Conservation (phyloP, 2,888 invertebrate genomes). For the Platycheirus albimanus region DNA sequence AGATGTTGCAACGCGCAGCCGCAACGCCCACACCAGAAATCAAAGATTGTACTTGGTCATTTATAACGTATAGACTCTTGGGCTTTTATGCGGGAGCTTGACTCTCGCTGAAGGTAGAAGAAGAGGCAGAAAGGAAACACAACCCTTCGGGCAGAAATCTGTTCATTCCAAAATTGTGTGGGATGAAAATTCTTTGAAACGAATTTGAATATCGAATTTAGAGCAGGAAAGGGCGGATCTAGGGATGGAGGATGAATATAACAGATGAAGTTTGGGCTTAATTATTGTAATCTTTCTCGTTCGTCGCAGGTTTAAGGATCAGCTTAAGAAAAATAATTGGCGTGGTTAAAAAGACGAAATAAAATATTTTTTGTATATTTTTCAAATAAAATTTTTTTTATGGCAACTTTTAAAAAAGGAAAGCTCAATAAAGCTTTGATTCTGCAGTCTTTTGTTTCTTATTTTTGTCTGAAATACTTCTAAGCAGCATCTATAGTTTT, state of each 20-base stretch:
- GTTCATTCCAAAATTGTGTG: conserved; percentile 24
- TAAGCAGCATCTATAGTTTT: too few relatives aligned
- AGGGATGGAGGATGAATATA: too few relatives aligned
- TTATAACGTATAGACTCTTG: background rate
- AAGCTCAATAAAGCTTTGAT: too few relatives aligned
- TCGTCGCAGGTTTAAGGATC: background rate
- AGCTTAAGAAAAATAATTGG: background rate
- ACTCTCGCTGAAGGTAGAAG: background rate
- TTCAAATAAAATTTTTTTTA: too few relatives aligned
- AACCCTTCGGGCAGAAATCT: conserved; percentile 35
- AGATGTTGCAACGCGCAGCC: conserved; percentile 40
- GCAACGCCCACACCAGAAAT: conserved; percentile 58
- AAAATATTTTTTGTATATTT: too few relatives aligned
- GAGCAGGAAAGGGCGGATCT: background rate
- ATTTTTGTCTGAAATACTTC: too few relatives aligned
- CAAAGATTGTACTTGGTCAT: background rate
- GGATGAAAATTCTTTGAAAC: conserved; percentile 26
- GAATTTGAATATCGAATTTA: conserved; percentile 64
- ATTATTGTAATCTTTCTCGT: conserved; percentile 46
- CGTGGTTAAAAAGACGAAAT: background rate
- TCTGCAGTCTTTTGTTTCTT: too few relatives aligned
- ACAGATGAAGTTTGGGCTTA: conserved; percentile 4
- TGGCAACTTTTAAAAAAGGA: too few relatives aligned
- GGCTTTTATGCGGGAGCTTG: conserved; percentile 42
- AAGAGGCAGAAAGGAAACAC: conserved; percentile 32